phyloP scores from a whole-genome alignment of 2,797 vertebrate genomes.

The Eupleurogrammus muticus region DNA sequence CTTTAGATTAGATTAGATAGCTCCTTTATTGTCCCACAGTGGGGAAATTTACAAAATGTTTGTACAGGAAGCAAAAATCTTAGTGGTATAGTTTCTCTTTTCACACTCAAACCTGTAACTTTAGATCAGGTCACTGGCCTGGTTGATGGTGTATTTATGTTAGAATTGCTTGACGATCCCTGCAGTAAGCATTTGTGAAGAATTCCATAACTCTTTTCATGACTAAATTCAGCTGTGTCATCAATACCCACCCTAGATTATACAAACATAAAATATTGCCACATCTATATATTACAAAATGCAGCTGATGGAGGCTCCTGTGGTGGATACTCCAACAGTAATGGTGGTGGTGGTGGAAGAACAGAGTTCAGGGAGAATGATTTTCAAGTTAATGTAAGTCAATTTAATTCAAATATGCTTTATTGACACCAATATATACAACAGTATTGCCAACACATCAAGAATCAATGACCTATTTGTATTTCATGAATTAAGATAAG shows the following conservation, averaged over 20 bases:
- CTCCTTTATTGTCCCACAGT: too few species aligned
- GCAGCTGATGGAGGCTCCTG: constrained; percentile 16
- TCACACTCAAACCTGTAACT: constrained; percentile 16
- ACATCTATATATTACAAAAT: constrained; percentile 23
- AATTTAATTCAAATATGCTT: too few species aligned
- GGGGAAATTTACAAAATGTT: too few species aligned
- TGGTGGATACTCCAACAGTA: neutral
- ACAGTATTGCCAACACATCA: too few species aligned
- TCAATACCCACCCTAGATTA: constrained; percentile 18
- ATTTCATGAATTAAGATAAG: too few species aligned
- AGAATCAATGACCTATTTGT: too few species aligned
- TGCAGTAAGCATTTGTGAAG: constrained; percentile 44
- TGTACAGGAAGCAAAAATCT: constrained; percentile 12
- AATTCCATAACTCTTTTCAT: constrained; percentile 35
- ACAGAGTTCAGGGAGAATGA: neutral
- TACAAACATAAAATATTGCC: constrained; percentile 26
- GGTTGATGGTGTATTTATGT: constrained; percentile 29
- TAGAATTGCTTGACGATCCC: constrained; percentile 20
- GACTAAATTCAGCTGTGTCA: constrained; percentile 37
- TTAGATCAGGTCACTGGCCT: constrained; percentile 3
- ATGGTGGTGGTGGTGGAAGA: neutral
- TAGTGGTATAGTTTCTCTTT: neutral
- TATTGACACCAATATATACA: too few species aligned
- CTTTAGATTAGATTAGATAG: too few species aligned
- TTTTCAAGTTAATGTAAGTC: neutral